phyloP scores from a whole-genome alignment of 1,140 invertebrate species.

The Hyles vespertilio region DNA sequence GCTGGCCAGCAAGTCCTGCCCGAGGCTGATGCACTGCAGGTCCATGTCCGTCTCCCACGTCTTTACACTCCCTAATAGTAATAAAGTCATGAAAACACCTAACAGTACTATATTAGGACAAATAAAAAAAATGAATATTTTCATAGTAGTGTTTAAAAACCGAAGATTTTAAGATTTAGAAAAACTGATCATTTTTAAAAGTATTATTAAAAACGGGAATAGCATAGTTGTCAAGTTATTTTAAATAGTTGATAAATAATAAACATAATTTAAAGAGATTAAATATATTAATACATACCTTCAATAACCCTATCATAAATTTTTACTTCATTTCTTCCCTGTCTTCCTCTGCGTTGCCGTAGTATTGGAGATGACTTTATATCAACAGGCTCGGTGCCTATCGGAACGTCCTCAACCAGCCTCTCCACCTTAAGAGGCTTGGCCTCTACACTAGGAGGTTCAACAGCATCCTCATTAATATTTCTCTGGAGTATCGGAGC shows the following conservation, averaged over 20 bases:
- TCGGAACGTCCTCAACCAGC: slow-evolving; percentile 33
- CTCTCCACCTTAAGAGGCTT: slow-evolving; percentile 26
- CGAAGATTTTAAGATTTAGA: too few relatives aligned
- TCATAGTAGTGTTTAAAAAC: too few relatives aligned
- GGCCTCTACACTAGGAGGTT: slow-evolving; percentile 3
- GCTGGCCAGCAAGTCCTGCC: slow-evolving; percentile 75
- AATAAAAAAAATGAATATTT: too few relatives aligned
- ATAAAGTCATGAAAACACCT: too few relatives aligned
- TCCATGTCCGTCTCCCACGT: slow-evolving; percentile 77
- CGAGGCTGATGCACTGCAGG: slow-evolving; percentile 76
- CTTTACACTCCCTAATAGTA: slow-evolving; percentile 61
- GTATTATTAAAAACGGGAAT: too few relatives aligned
- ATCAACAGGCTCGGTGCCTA: slow-evolving; percentile 41
- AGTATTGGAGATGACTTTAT: slow-evolving; percentile 48
- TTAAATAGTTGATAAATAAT: too few relatives aligned
- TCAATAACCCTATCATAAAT: slow-evolving; percentile 73
- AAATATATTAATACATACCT: slow-evolving; percentile 32
- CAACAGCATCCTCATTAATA: background rate
- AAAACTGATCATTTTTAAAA: too few relatives aligned
- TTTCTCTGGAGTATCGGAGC: slow-evolving; percentile 2
- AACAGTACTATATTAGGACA: too few relatives aligned
- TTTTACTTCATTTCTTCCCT: slow-evolving; percentile 68
- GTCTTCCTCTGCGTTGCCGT: slow-evolving; percentile 52
- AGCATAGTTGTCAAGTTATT: too few relatives aligned
- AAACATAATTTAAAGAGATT: too few relatives aligned